These are phyloP conservation scores for Dendrolimus houi DNA, from an alignment of 2,888 invertebrate genomes.

Conservation along the genomic window DNA sequence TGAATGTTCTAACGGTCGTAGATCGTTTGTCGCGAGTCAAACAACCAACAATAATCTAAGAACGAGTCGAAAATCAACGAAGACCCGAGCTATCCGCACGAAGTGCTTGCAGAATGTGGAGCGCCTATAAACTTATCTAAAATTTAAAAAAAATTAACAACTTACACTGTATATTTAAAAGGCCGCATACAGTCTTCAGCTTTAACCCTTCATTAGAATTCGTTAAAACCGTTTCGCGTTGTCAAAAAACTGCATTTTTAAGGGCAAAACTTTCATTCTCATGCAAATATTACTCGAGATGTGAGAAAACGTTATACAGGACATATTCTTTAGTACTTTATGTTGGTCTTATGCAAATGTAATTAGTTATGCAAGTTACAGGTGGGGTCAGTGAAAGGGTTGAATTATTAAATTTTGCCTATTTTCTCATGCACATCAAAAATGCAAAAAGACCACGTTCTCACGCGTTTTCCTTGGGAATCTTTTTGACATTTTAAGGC, in stretches of 20 bases:
- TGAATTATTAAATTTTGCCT: slow-evolving; percentile 31
- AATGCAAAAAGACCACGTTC: slow-evolving; percentile 45
- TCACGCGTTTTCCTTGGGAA: slow-evolving; percentile 13
- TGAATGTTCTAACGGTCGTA: no score
- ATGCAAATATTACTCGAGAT: slow-evolving; percentile 36
- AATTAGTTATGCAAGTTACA: slow-evolving; percentile 43
- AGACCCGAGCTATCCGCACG: no score
- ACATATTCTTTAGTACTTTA: slow-evolving; percentile 16
- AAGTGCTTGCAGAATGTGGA: no score
- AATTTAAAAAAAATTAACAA: no score
- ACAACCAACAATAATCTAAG: no score
- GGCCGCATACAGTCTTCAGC: no score
- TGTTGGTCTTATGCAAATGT: slow-evolving; percentile 29
- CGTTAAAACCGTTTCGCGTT: slow-evolving; percentile 9
- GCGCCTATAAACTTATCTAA: no score
- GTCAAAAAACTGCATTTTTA: not conserved
- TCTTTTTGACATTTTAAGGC: no score
- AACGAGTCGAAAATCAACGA: no score
- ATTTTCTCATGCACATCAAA: slow-evolving; percentile 31
- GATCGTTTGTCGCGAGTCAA: no score
- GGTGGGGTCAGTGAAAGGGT: slow-evolving; percentile 64
- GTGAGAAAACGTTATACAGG: slow-evolving; percentile 30
- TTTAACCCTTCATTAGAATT: slow-evolving; percentile 15
- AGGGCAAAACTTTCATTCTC: slow-evolving; percentile 18
- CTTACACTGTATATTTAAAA: no score